Evolutionary conservation across 1,140 invertebrate species (phyloP).

Genomic region (Brevipalpus yothersi): DNA sequence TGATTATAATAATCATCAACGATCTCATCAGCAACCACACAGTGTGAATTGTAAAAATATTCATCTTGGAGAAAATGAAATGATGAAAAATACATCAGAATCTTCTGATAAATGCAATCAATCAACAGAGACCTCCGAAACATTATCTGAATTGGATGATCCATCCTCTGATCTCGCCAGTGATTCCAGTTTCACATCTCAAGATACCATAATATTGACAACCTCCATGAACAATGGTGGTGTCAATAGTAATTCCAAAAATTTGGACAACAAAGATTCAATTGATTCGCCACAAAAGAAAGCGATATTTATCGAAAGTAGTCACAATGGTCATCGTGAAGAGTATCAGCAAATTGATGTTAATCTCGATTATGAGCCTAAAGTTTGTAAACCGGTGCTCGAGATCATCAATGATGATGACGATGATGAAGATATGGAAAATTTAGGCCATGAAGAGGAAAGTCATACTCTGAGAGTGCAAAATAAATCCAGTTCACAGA

Average conservation of each 20-base stretch:
- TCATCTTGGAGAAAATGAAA: not conserved
- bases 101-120: not conserved
- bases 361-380: not conserved
- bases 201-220: constrained; percentile 10
- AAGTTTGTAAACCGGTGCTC: not conserved
- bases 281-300: not conserved
- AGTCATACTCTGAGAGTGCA: no score
- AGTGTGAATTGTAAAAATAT: not conserved
- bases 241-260: not conserved
- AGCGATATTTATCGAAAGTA: not conserved
- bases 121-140: not conserved
- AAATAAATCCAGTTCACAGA: no score
- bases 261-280: not conserved
- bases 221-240: not conserved
- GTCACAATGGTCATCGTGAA: no score
- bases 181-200: constrained; percentile 9
- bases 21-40: not conserved
- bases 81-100: not conserved
- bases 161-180: constrained; percentile 4
- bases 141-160: not conserved
- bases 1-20: not conserved
- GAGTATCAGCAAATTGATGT: not conserved
- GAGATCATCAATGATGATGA: not conserved
- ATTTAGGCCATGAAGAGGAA: no score
- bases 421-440: no score